Evolutionary conservation across 2,113 vertebrate species (phyloP).

Genomic region (Chlorodrepanis virens): DNA sequence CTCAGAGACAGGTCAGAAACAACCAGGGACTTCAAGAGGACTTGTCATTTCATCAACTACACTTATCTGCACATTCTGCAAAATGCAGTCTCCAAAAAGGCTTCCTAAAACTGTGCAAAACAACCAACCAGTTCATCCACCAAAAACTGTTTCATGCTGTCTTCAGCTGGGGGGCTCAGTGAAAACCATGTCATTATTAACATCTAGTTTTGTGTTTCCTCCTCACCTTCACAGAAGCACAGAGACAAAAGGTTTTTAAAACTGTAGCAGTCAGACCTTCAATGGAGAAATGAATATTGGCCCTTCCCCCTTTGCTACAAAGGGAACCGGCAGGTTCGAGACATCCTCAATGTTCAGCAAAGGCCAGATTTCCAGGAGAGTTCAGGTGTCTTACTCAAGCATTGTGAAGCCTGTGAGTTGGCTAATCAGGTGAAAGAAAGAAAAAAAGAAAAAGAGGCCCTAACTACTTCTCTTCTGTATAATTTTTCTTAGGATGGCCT

Average conservation of each 20-base stretch:
- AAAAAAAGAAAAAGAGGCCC: fast-evolving
- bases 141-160: background rate
- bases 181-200: background rate
- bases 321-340: background rate
- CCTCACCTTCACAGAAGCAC: background rate
- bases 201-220: background rate
- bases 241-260: background rate
- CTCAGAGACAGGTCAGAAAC: background rate
- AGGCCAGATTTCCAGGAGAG: background rate
- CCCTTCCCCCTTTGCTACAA: background rate
- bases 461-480: background rate
- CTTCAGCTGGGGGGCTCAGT: background rate
- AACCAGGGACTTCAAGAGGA: background rate
- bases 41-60: background rate
- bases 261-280: background rate
- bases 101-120: background rate
- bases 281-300: background rate
- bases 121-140: background rate
- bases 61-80: background rate
- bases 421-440: background rate
- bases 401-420: background rate
- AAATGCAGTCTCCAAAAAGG: background rate
- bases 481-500: background rate
- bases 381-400: background rate
- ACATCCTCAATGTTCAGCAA: background rate